A percentile compares a stretch with the other conserved stretches of the same genome.
Evolutionary conservation across 2,797 vertebrate genomes (phyloP).

Genomic region (Anniella stebbinsi): DNA sequence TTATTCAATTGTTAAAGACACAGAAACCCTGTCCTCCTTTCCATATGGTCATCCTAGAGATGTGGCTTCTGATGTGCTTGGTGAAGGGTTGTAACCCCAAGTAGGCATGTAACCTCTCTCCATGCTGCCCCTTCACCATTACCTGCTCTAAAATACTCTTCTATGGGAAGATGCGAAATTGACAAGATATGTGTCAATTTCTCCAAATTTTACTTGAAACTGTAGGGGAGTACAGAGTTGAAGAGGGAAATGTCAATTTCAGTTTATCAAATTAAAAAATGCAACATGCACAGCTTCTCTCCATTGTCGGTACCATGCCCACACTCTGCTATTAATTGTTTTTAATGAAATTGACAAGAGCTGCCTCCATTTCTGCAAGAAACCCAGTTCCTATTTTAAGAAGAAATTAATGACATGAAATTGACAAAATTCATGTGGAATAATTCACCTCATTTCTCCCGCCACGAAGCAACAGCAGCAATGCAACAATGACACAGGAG

Average conservation of each 20-base stretch:
- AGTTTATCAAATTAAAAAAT: not conserved
- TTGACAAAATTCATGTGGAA: not conserved
- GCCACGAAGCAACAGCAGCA: not conserved
- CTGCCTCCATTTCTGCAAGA: not conserved
- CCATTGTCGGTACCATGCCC: not conserved
- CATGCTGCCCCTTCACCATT: not conserved
- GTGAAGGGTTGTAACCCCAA: no score
- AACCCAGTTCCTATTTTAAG: not conserved
- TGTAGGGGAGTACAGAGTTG: not conserved
- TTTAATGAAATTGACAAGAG: not conserved
- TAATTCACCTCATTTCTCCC: not conserved
- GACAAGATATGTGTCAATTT: not conserved
- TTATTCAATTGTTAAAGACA: no score
- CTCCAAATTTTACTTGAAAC: not conserved
- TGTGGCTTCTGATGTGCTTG: no score
- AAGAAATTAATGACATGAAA: not conserved
- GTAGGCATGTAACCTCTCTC: no score
- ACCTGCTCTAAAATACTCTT: not conserved
- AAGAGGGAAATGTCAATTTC: not conserved
- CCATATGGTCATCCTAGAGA: no score
- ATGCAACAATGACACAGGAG: not conserved
- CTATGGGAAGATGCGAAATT: not conserved
- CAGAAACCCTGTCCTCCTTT: no score
- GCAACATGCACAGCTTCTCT: not conserved
- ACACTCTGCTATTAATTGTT: not conserved